Percentiles rank a stretch among this genome's conserved stretches.
These are phyloP conservation scores for Dryobotodes eremita DNA, from an alignment of 2,888 invertebrate species.

Conservation along the genomic window DNA sequence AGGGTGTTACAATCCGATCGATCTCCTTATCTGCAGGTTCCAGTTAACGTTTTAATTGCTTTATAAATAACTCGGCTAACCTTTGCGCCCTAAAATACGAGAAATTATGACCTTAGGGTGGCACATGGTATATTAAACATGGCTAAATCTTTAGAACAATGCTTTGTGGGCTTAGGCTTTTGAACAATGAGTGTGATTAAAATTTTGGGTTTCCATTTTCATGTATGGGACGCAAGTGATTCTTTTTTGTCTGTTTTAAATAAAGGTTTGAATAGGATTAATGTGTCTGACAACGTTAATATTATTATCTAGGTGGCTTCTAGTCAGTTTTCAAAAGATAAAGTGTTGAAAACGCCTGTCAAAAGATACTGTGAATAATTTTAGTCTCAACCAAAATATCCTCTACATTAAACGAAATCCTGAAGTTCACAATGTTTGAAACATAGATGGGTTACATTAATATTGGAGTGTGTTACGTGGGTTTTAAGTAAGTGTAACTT, in stretches of 20 bases:
- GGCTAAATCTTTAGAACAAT: slow-evolving; percentile 68
- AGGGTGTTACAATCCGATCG: slow-evolving; percentile 77
- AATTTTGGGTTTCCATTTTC: slow-evolving; percentile 56
- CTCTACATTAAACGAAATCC: slow-evolving; percentile 13
- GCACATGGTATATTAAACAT: slow-evolving; percentile 72
- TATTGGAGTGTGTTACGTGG: slow-evolving; percentile 5
- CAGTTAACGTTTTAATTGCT: slow-evolving; percentile 88
- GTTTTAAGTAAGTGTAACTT: slow-evolving; percentile 4
- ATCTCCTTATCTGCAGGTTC: slow-evolving; percentile 82
- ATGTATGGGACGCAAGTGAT: slow-evolving; percentile 43
- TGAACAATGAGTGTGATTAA: slow-evolving; percentile 70
- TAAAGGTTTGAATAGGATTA: slow-evolving; percentile 47
- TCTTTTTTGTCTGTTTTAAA: slow-evolving; percentile 46
- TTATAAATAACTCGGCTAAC: slow-evolving; percentile 88
- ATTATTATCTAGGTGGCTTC: slow-evolving; percentile 30
- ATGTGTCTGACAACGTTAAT: slow-evolving; percentile 45
- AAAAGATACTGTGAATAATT: slow-evolving; percentile 33
- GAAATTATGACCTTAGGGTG: slow-evolving; percentile 85
- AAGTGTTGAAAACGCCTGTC: slow-evolving; percentile 32
- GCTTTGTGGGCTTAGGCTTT: slow-evolving; percentile 57
- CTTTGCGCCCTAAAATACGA: slow-evolving; percentile 78
- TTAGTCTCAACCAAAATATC: slow-evolving; percentile 4
- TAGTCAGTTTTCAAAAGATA: slow-evolving; percentile 16
- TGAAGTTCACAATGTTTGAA: not conserved
- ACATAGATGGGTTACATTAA: slow-evolving; percentile 21